Evolutionary conservation across 2,888 invertebrate species (phyloP), one percentile per base, ranked within the genome.

Genomic region (Eumerus sabulonum): DNA sequence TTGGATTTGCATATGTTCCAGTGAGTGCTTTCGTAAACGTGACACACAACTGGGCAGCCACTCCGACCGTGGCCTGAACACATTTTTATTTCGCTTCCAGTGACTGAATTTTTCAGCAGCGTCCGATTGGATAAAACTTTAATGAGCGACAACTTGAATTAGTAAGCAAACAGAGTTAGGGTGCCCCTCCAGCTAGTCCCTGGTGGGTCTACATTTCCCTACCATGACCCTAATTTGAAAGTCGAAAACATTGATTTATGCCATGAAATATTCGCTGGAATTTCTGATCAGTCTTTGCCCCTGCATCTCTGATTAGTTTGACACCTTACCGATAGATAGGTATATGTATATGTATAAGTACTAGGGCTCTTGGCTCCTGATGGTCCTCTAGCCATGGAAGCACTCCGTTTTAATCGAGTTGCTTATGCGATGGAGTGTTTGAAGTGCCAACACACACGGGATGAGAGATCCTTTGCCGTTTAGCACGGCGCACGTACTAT

Each of bases 1-100:
- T 57, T 38, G 27, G 35, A 73, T 73, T 73, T 77, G 67, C 67
- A 77, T 77, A 59, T 67, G 59, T 60, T 77, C 57, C 73, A 27
- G 14, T 54, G 70, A 70, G 63, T 59, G 18, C 47, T 42, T 59
- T 45, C 57, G 19, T 27, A 70, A 27, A 56, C 59, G 53, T 68
- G 68, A 50, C 67, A 51, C 68, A 56, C 40, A 4, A 57, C 45
- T 18, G 19, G 19, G 14, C 17, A 27, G 12, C 9, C n/a, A 40
- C 7, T n/a, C 38, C 38, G 38, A 18, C 9, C 40, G 3, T 40
- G 11, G 3, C 12, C 38, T 18, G 1, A 40, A 11, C 3, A n/a
- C 17, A 17, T 17, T 47, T 38, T 54, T 16, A 13, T 1, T n/a
- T 19, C n/a, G n/a, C 40, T 40, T 40, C 40, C 5, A 40, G 11